phyloP scores from a whole-genome alignment of 2,888 invertebrate species.

The Leptopterna dolabrata region DNA sequence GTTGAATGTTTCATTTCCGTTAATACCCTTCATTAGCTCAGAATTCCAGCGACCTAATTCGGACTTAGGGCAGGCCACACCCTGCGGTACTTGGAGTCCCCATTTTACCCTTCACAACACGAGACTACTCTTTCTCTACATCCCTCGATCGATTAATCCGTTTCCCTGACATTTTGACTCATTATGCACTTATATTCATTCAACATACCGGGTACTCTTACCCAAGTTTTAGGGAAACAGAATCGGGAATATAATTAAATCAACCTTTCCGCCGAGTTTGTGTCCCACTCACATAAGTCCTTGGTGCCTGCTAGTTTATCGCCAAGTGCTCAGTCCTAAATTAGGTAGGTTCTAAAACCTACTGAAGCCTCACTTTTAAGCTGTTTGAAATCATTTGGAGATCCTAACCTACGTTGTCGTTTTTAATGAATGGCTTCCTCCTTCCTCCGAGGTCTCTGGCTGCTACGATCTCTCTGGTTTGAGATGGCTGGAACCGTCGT shows the following conservation, averaged over 20 bases:
- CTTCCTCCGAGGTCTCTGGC: neutral
- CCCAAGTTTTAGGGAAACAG: no score
- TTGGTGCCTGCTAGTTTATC: neutral
- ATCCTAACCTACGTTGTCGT: neutral
- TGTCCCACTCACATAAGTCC: neutral
- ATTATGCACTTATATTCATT: neutral
- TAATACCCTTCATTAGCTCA: neutral
- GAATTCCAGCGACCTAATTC: neutral
- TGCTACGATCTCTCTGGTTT: neutral
- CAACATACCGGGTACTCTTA: no score
- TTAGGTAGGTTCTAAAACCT: no score
- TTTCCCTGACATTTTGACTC: neutral
- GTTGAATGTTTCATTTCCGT: neutral
- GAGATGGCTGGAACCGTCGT: neutral
- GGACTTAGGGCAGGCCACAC: neutral
- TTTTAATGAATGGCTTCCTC: constrained; percentile 23
- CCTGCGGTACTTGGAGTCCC: constrained; percentile 1
- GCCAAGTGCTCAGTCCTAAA: no score
- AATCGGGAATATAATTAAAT: no score
- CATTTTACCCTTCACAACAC: neutral
- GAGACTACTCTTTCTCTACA: neutral
- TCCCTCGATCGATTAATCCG: neutral
- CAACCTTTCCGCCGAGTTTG: no score
- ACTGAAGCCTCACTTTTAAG: no score
- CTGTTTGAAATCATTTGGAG: no score